Conservation (phyloP, 2,113 vertebrate genomes). For the Crotophaga sulcirostris region DNA sequence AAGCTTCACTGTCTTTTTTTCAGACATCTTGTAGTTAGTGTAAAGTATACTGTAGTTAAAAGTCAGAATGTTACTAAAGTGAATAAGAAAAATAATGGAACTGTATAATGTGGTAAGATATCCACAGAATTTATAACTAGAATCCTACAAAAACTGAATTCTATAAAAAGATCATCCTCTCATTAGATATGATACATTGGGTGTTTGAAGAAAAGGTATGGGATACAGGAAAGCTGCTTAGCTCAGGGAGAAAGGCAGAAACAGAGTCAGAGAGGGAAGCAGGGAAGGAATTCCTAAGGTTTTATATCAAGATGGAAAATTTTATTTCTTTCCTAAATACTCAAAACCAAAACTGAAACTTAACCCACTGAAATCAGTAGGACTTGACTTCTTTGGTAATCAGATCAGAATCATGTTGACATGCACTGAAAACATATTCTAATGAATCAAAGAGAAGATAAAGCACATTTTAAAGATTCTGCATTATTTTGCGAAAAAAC, state of each 20-base stretch:
- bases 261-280: neutral
- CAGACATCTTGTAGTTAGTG: neutral
- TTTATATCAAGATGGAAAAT: neutral
- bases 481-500: neutral
- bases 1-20: neutral
- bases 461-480: neutral
- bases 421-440: neutral
- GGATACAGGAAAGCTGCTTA: neutral
- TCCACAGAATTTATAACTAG: neutral
- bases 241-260: neutral
- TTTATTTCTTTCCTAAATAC: neutral
- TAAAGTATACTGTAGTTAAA: neutral
- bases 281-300: neutral
- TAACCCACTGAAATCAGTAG: neutral
- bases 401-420: neutral
- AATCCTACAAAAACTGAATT: neutral
- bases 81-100: neutral
- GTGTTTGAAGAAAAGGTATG: neutral
- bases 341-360: neutral
- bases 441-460: neutral
- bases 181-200: neutral
- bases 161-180: neutral
- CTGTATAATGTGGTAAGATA: neutral
- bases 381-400: neutral
- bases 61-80: neutral